These are phyloP conservation scores for Galleria mellonella DNA, from an alignment of 1,140 invertebrate genomes.

Conservation along the genomic window DNA sequence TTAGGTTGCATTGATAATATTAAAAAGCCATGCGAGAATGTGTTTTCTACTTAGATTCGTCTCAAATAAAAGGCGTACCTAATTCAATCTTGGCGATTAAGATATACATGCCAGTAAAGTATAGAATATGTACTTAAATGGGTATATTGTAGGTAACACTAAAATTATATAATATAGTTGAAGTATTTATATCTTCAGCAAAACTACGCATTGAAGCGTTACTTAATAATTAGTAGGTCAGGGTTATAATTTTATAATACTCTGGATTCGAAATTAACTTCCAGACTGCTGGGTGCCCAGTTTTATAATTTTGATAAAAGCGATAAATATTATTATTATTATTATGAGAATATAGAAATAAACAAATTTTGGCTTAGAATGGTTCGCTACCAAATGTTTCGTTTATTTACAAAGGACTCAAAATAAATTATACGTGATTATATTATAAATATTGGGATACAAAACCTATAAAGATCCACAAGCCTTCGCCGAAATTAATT, in stretches of 20 bases:
- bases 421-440: neutral
- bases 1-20: conserved; percentile 24
- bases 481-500: conserved; percentile 57
- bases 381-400: too few relatives aligned
- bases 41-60: conserved; percentile 26
- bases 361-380: too few relatives aligned
- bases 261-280: conserved; percentile 50
- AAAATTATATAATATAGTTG: conserved; percentile 70
- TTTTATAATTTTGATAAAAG: conserved; percentile 20
- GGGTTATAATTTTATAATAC: conserved; percentile 36
- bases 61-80: conserved; percentile 53
- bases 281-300: conserved; percentile 44
- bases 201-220: conserved; percentile 68
- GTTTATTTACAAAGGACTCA: neutral
- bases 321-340: neutral
- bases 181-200: conserved; percentile 60
- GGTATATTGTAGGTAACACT: conserved; percentile 67
- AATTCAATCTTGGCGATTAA: conserved; percentile 55
- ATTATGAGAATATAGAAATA: neutral
- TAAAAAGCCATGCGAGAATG: conserved; percentile 59
- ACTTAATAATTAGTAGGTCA: conserved; percentile 62
- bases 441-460: neutral
- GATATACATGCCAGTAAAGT: conserved; percentile 64
- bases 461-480: conserved; percentile 16
- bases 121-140: conserved; percentile 61